Evolutionary conservation across 2,113 vertebrate genomes (phyloP).

Genomic region (Melanotaenia duboulayi): DNA sequence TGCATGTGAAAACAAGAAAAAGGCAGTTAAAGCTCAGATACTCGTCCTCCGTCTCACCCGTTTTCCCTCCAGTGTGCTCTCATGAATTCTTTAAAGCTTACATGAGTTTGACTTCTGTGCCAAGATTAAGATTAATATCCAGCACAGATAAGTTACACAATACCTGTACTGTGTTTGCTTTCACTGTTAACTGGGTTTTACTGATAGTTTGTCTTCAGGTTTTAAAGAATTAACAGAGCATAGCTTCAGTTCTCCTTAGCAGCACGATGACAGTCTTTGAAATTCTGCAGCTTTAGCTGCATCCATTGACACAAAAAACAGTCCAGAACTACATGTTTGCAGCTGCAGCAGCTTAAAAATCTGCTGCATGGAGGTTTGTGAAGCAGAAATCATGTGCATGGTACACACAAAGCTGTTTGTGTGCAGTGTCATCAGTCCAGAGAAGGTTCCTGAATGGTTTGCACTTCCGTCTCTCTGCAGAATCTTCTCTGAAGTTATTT

Average conservation of each 20-base stretch:
- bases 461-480: conserved; percentile 34
- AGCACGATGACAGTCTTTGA: too few relatives aligned
- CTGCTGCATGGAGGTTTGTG: too few relatives aligned
- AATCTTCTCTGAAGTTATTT: not conserved
- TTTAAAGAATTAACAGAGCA: too few relatives aligned
- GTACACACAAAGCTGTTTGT: not conserved
- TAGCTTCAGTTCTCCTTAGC: too few relatives aligned
- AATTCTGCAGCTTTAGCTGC: too few relatives aligned
- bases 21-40: not conserved
- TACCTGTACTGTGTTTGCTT: not conserved
- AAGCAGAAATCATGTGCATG: too few relatives aligned
- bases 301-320: too few relatives aligned
- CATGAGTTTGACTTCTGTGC: not conserved
- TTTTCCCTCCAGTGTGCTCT: not conserved
- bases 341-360: too few relatives aligned
- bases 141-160: not conserved
- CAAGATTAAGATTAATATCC: not conserved
- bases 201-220: conserved; percentile 7
- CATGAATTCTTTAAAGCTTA: conserved; percentile 37
- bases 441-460: not conserved
- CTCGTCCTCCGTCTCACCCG: not conserved
- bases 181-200: not conserved
- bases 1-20: conserved; percentile 20
- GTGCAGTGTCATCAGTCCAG: not conserved
- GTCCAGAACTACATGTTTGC: too few relatives aligned